Evolutionary conservation across 1,140 invertebrate species (phyloP).

Genomic region (Drosophila takahashii): DNA sequence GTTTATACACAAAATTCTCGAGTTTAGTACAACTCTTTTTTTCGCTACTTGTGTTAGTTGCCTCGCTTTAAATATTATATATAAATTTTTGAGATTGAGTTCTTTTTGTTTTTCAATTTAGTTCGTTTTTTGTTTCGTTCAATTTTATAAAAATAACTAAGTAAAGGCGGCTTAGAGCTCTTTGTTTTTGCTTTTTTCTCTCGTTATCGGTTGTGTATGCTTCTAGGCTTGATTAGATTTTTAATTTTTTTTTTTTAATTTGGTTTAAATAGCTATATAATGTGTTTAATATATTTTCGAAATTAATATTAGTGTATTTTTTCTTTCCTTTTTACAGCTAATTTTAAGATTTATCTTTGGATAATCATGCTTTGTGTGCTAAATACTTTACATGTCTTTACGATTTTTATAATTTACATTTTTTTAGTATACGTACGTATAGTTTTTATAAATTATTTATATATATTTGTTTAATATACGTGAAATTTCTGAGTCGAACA

Average conservation of each 20-base stretch:
- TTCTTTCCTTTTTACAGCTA: slow-evolving; percentile 75
- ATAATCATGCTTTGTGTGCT: slow-evolving; percentile 70
- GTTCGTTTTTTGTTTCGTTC: slow-evolving; percentile 45
- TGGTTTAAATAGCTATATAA: slow-evolving; percentile 72
- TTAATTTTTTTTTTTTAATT: slow-evolving; percentile 55
- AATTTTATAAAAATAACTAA: slow-evolving; percentile 82
- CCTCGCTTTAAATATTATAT: slow-evolving; percentile 48
- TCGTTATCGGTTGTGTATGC: slow-evolving; percentile 41
- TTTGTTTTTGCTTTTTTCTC: slow-evolving; percentile 71
- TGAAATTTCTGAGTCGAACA: slow-evolving; percentile 47
- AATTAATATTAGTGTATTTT: slow-evolving; percentile 74
- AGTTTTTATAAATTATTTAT: slow-evolving; percentile 47
- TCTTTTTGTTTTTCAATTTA: slow-evolving; percentile 30
- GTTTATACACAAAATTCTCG: slow-evolving; percentile 58
- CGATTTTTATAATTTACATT: slow-evolving; percentile 64
- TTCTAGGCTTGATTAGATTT: slow-evolving; percentile 37
- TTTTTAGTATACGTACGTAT: slow-evolving; percentile 49
- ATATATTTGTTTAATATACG: slow-evolving; percentile 25
- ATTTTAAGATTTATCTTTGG: slow-evolving; percentile 78
- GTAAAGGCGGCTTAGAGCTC: slow-evolving; percentile 81
- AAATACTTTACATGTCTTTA: slow-evolving; percentile 79
- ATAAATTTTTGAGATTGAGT: slow-evolving; percentile 75
- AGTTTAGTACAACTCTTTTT: slow-evolving; percentile 41
- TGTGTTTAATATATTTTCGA: slow-evolving; percentile 31
- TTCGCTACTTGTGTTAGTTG: slow-evolving; percentile 41